A percentile compares a stretch with the other conserved stretches of the same genome.
These are phyloP conservation scores for Delphinus delphis DNA, from an alignment of 2,113 vertebrate species.

Conservation along the genomic window DNA sequence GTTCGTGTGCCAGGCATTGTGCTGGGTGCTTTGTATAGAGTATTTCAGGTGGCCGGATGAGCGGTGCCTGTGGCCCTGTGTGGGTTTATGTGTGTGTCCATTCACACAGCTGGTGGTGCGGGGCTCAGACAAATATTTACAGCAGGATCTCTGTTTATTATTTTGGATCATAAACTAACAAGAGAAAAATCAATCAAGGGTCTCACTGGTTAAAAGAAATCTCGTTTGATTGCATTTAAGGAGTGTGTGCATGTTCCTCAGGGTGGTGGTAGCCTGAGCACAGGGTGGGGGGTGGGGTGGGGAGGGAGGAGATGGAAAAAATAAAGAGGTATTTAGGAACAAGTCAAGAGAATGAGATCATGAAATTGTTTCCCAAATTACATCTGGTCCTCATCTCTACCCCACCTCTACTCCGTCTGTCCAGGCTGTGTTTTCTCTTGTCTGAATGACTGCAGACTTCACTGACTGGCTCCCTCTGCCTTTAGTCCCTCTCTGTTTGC, in stretches of 20 bases:
- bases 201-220: background rate
- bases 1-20: background rate
- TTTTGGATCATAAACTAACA: background rate
- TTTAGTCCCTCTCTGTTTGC: background rate
- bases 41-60: background rate
- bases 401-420: rapidly evolving
- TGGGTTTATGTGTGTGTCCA: background rate
- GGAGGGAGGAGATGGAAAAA: background rate
- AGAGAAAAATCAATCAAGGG: background rate
- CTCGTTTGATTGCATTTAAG: background rate
- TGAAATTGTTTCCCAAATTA: background rate
- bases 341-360: constrained; percentile 2
- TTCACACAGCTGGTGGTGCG: background rate
- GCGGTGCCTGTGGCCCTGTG: rapidly evolving
- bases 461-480: no score
- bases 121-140: background rate
- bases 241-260: background rate
- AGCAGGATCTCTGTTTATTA: background rate
- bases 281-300: no score
- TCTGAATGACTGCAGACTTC: background rate
- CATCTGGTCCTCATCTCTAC: background rate
- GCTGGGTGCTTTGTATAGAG: background rate
- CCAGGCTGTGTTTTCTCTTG: background rate
- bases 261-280: background rate
- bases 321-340: background rate